A percentile compares a stretch with the other conserved stretches of the same genome.
Conservation (phyloP, 92 coral and sea anemone genomes). For the Blastomussa wellsi region DNA sequence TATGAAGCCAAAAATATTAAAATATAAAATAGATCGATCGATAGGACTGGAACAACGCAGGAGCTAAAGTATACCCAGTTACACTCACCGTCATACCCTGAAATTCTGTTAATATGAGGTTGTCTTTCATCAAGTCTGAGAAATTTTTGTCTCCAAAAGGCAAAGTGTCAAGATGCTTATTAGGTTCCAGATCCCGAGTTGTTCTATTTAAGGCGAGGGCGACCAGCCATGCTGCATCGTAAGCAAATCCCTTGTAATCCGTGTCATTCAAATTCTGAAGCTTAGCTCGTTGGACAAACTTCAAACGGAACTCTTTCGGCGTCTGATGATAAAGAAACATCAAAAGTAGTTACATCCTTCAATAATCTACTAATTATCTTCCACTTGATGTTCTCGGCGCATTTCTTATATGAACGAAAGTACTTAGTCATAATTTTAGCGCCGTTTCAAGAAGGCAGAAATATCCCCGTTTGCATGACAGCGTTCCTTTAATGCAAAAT, state of each 20-base stretch:
- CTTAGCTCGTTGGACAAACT: conserved; percentile 33
- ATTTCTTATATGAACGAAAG: too few species aligned
- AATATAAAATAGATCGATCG: too few species aligned
- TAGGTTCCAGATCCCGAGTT: conserved; percentile 32
- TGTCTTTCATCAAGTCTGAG: conserved; percentile 43
- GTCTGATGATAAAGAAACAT: conserved; percentile 44
- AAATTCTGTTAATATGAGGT: conserved; percentile 55
- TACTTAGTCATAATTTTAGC: too few species aligned
- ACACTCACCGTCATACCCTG: conserved; percentile 73
- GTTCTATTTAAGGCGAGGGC: conserved; percentile 72
- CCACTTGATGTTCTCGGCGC: too few species aligned
- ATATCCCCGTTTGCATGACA: too few species aligned
- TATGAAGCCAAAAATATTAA: too few species aligned
- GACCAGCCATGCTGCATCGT: conserved; percentile 84
- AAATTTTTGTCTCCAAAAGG: conserved; percentile 38
- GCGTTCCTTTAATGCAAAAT: too few species aligned
- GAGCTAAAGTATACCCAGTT: too few species aligned
- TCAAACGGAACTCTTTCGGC: conserved; percentile 42
- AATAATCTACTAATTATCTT: too few species aligned
- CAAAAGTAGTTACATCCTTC: too few species aligned
- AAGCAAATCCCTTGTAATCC: conserved; percentile 65
- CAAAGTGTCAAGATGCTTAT: conserved; percentile 6
- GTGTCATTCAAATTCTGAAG: conserved; percentile 23
- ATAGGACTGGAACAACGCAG: too few species aligned
- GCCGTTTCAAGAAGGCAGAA: too few species aligned